Evolutionary conservation across 1,140 invertebrate species (phyloP), one percentile per base, ranked within the genome.

Genomic region (Habropoda laboriosa): DNA sequence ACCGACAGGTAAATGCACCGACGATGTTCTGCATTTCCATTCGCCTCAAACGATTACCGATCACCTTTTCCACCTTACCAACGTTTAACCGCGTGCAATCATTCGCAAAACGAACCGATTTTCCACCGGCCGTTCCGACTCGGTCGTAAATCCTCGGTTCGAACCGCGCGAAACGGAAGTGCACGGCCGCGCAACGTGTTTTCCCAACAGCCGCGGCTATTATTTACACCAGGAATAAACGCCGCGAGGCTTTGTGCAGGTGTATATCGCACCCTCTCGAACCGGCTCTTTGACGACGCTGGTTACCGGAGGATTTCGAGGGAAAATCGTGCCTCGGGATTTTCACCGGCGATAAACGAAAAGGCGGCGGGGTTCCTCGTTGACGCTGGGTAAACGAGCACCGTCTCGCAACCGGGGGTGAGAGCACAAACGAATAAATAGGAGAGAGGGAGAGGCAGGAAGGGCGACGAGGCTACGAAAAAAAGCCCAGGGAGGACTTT

Each of bases 1-100:
- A 27, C 53, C 60, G 63, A 67, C 74, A 68, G 63, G 74, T 68
- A 76, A 76, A 76, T 68, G 74, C 63, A 40, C 53, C 49, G 32
- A 4, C 51, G 40, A 42, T 76, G 63, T 76, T 68, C 51, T 40
- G 21, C 63, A 47, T 64, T 57, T 68, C 51, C 24, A 55, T 4
- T 32, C 73, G 73, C 38, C 24, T n/a, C 30, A 4, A 40, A 49
- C 47, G 74, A 76, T 76, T 76, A 68, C 63, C 47, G 13, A 13
- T 30, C 30, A 38, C 30, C 35, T 64, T 76, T 68, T 35, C 73
- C 47, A 53, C 16, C 72, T n/a, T n/a, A n/a, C n/a, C n/a, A n/a
- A n/a, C n/a, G n/a, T 51, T 45, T 18, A 51, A 66, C 57, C 32
- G 21, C 13, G 12, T 21, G 35, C 73, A 32, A 30, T 55, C 60